Conservation (phyloP, 2,888 invertebrate species). For the Malachius bipustulatus region DNA sequence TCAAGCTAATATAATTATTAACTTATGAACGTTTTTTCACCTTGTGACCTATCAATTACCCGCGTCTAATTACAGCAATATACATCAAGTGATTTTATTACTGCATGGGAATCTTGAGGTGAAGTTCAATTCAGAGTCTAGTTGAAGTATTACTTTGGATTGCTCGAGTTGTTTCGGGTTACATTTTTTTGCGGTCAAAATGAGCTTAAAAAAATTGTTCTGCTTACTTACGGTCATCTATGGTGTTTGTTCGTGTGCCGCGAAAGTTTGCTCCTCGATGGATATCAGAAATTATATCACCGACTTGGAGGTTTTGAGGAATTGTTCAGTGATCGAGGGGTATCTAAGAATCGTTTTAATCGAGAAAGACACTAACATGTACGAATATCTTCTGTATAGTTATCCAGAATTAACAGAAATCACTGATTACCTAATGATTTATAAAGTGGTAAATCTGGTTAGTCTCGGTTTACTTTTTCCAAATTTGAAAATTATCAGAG, state of each 20-base stretch:
- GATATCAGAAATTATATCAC: slow-evolving; percentile 7
- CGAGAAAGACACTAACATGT: not conserved
- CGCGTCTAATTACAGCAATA: too few relatives aligned
- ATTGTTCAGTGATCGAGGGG: slow-evolving; percentile 11
- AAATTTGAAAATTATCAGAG: slow-evolving; percentile 10
- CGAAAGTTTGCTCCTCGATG: slow-evolving; percentile 9
- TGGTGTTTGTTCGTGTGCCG: not conserved
- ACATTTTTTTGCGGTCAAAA: too few relatives aligned
- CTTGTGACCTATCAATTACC: too few relatives aligned
- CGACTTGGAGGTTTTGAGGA: slow-evolving; percentile 1
- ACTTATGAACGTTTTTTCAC: too few relatives aligned
- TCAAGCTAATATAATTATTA: too few relatives aligned
- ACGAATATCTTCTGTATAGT: slow-evolving; percentile 1
- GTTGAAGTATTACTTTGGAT: too few relatives aligned
- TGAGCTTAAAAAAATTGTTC: too few relatives aligned
- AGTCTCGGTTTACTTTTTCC: slow-evolving; percentile 9
- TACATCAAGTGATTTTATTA: too few relatives aligned
- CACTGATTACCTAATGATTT: slow-evolving; percentile 8
- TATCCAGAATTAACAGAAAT: slow-evolving; percentile 10
- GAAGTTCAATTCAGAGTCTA: too few relatives aligned
- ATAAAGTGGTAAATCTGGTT: slow-evolving; percentile 2
- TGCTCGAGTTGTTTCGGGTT: too few relatives aligned
- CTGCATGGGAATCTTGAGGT: too few relatives aligned
- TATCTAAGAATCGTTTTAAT: slow-evolving; percentile 7
- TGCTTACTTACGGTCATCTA: not conserved